These are phyloP conservation scores for Cochlearius cochlearius DNA, from an alignment of 2,113 vertebrate species.

Conservation along the genomic window DNA sequence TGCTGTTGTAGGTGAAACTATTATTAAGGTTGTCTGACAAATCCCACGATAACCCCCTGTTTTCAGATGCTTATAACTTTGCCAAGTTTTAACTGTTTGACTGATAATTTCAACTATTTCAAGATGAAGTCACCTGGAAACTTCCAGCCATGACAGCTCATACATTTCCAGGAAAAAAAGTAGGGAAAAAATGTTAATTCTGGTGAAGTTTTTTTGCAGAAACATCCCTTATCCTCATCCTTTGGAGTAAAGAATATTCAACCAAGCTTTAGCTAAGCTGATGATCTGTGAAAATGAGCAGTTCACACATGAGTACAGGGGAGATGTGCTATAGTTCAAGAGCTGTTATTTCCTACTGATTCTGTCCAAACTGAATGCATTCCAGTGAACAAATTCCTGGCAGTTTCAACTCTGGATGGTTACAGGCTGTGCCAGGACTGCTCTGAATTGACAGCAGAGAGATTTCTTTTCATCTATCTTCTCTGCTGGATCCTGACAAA, in stretches of 20 bases:
- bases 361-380: constrained; percentile 60
- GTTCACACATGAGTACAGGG: constrained; percentile 65
- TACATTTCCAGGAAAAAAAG: not conserved
- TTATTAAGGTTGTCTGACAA: constrained; percentile 46
- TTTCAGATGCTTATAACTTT: not conserved
- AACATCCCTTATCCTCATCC: not conserved
- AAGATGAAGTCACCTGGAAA: constrained; percentile 28
- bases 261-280: constrained; percentile 46
- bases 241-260: not conserved
- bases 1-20: constrained; percentile 43
- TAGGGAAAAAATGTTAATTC: not conserved
- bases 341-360: constrained; percentile 64
- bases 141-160: not conserved
- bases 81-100: not conserved
- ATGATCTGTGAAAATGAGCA: constrained; percentile 68
- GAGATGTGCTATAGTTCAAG: constrained; percentile 60
- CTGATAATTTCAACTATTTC: not conserved
- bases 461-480: constrained; percentile 57
- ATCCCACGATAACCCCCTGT: not conserved
- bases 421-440: constrained; percentile 51
- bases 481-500: constrained; percentile 60
- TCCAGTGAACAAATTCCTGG: constrained; percentile 63
- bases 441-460: constrained; percentile 58
- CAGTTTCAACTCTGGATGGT: constrained; percentile 62
- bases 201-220: not conserved